Base-by-base conservation (phyloP, 1,140 invertebrate genomes). In the Hycleus phaleratus region DNA sequence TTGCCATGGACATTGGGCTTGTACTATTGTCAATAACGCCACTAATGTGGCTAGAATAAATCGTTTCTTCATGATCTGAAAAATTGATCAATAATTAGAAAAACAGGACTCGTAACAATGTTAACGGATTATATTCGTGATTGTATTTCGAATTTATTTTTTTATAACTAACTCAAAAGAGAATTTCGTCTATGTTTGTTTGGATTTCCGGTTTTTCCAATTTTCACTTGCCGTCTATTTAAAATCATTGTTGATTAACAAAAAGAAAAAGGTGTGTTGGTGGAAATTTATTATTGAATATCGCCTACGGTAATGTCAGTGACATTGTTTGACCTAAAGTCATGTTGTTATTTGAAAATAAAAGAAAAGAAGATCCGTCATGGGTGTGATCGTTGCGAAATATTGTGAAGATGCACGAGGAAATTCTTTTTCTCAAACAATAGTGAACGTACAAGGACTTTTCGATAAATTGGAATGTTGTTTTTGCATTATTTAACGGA, bases 1-100 rank as follows among this genome's bases (percentile, higher is more conserved):
- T 57, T 87, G 84, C 92, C 92, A 95, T 0, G 92, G 92, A 74
- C 93, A 95, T 69, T 91, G 87, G 2, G 81, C 84, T 38, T 72
- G 69, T 12, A 73, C 66, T 49, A 67, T 62, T 49, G 55, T 48
- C 32, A 61, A 40, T 26, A 70, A 45, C 18, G 59, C 38, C 47
- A 62, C 38, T 32, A 62, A 52, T 51, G 64, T 32, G 59, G 12
- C 50, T 32, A 50, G 7, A 18, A 64, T 53, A 38, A 26, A 38
- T 12, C 50, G 38, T 46, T 55, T 63, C 57, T 65, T 64, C 68
- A 70, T 70, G 46, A 48, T 59, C 60, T 68, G 60, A n/a, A 70
- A 64, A 47, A 46, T 40, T 46, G 45, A 42, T 42, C 10, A 2
- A 42, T 2, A n/a, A 42, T 42, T 42, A 42, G 4, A 7, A 42